Conservation (phyloP, 2,888 invertebrate genomes). For the Habroteleia sp. region DNA sequence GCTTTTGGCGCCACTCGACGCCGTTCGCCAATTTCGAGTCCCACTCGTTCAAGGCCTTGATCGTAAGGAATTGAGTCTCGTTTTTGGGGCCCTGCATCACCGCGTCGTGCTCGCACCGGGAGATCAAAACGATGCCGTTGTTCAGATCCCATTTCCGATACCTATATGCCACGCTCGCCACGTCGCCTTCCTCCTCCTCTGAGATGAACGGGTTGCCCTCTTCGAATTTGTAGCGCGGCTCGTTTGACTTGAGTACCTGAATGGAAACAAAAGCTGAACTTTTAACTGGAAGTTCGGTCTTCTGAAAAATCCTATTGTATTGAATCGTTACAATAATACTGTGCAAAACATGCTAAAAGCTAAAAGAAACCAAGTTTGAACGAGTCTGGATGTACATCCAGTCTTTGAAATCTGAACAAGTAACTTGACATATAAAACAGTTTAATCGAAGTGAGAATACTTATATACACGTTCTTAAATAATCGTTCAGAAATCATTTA, state of each 20-base stretch:
- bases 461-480: too few relatives aligned
- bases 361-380: too few relatives aligned
- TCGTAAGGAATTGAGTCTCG: slow-evolving; percentile 94
- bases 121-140: slow-evolving; percentile 93
- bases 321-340: too few relatives aligned
- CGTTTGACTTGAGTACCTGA: slow-evolving; percentile 88
- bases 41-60: slow-evolving; percentile 99
- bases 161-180: slow-evolving; percentile 97
- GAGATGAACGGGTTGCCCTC: slow-evolving; percentile 96
- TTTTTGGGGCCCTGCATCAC: slow-evolving; percentile 93
- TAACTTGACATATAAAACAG: too few relatives aligned
- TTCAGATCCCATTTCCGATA: slow-evolving; percentile 98
- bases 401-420: too few relatives aligned
- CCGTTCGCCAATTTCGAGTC: slow-evolving; percentile 97
- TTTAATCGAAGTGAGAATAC: too few relatives aligned
- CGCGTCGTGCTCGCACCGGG: slow-evolving; percentile 98
- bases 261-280: not conserved
- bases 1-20: slow-evolving; percentile 98
- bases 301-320: too few relatives aligned
- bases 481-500: too few relatives aligned
- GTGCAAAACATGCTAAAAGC: too few relatives aligned
- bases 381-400: too few relatives aligned
- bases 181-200: slow-evolving; percentile 92
- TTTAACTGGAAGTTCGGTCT: not conserved
- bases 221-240: slow-evolving; percentile 93